Percentiles rank a stretch among this genome's conserved stretches.
These are phyloP conservation scores for Oriolus oriolus DNA, from an alignment of 2,113 vertebrate genomes.

Conservation along the genomic window DNA sequence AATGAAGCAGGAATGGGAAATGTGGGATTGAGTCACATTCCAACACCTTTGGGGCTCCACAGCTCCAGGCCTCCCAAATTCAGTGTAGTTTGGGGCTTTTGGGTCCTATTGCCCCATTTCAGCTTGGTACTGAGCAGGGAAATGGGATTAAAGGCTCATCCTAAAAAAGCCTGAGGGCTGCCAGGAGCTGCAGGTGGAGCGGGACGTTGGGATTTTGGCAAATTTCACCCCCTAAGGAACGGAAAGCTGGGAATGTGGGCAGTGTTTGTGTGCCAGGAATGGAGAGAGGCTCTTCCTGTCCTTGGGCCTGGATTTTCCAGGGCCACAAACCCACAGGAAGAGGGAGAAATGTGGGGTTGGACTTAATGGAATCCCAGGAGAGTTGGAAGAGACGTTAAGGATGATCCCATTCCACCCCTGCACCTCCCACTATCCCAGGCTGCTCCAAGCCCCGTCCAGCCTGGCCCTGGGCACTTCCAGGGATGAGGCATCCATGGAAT, in stretches of 20 bases:
- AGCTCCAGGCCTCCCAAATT: fast-evolving
- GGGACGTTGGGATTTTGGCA: fast-evolving
- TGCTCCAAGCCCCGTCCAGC: background rate
- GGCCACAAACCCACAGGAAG: background rate
- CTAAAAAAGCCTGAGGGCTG: background rate
- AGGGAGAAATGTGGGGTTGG: background rate
- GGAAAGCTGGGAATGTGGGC: fast-evolving
- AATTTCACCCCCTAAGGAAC: fast-evolving
- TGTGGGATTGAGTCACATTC: background rate
- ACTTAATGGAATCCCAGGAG: fast-evolving
- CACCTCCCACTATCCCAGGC: fast-evolving
- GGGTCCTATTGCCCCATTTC: fast-evolving
- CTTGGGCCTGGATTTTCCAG: too few relatives aligned
- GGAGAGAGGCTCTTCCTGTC: background rate
- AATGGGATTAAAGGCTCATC: background rate
- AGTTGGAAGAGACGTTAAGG: fast-evolving
- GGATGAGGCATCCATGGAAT: background rate
- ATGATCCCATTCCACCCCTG: fast-evolving
- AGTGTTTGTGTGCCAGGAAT: fast-evolving
- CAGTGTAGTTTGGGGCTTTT: background rate
- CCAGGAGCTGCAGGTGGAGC: background rate
- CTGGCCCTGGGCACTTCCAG: fast-evolving
- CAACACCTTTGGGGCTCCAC: background rate
- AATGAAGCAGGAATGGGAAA: fast-evolving
- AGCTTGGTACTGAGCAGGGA: fast-evolving